Percentiles rank a stretch among this genome's conserved stretches.
Conservation (phyloP, 2,113 vertebrate genomes). For the Tupaia tana region DNA sequence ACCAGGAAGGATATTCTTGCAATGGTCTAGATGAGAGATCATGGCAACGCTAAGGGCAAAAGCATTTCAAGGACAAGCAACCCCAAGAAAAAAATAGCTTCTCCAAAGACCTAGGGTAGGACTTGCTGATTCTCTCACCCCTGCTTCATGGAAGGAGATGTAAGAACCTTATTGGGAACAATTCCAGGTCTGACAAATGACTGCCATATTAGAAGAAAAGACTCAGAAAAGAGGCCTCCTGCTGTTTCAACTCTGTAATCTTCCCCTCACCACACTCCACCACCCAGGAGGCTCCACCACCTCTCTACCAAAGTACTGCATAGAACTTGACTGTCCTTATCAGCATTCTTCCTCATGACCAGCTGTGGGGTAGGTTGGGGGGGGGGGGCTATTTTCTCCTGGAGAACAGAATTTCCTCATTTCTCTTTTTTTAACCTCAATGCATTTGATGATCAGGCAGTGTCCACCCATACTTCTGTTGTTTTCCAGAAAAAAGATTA, state of each 20-base stretch:
- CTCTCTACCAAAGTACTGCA: not conserved
- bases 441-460: not conserved
- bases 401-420: not conserved
- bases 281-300: not conserved
- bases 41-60: not conserved
- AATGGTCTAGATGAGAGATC: not conserved
- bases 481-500: not conserved
- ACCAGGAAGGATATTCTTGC: not conserved
- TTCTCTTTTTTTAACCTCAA: not conserved
- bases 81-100: not conserved
- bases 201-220: not conserved
- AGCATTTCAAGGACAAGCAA: not conserved
- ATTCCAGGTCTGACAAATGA: no score
- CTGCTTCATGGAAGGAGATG: not conserved
- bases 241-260: not conserved
- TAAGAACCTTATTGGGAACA: not conserved
- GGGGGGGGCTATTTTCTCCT: not conserved
- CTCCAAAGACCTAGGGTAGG: not conserved
- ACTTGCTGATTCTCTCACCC: not conserved
- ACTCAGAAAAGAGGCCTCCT: not conserved
- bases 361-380: not conserved
- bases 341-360: not conserved
- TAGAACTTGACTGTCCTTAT: not conserved
- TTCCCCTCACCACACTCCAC: not conserved
- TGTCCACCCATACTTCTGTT: not conserved